Base-by-base conservation (phyloP, 64 coral and sea anemone genomes). In the Orbicella faveolata region DNA sequence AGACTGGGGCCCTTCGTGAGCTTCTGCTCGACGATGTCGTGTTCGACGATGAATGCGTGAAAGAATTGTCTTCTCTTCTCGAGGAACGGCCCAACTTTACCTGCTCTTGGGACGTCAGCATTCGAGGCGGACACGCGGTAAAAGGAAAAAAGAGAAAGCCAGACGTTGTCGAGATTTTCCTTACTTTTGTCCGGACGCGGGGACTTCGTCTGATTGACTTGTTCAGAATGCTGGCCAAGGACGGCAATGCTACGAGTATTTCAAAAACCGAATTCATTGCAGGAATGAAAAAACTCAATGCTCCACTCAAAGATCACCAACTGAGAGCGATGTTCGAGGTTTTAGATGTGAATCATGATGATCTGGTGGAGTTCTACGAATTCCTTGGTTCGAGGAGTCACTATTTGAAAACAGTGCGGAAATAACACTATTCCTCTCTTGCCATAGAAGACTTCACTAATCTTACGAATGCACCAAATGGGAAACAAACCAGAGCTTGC, bases 131-230 rank as follows among this genome's bases (percentile, higher is more conserved):
- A 14, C 34, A 81, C 26, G 90, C 57, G 25, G 14, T 44, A 1
- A 78, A 63, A 16, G 82, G 65, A 1, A 85, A 79, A 57, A 68
- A 35, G 15, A 61, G 61, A 53, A 73, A 80, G 65, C 83, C 90
- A 15, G 83, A 87, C n/a, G 33, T 74, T 18, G 18, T 87, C 33
- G 90, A 87, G 72, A 23, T 92, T 66, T 86, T 87, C 26, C 63
- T 87, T 18, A 55, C 59, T n/a, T 87, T 77, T 48, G 81, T 92
- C 14, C 52, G 73, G 26, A 79, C 75, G 21, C 61, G 64, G 63
- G 90, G 83, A 5, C 86, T 92, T 87, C 90, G 90, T 33, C 61
- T 92, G 9, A 68, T 92, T 11, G 90, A 92, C 44, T 88, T 92
- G 53, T 92, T 87, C 84, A 92, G 77, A 12, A 79, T 87, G 21